Percentiles rank a stretch among this genome's conserved stretches.
Conservation (phyloP, 2,888 invertebrate species). For the Watsonalla cultraria region DNA sequence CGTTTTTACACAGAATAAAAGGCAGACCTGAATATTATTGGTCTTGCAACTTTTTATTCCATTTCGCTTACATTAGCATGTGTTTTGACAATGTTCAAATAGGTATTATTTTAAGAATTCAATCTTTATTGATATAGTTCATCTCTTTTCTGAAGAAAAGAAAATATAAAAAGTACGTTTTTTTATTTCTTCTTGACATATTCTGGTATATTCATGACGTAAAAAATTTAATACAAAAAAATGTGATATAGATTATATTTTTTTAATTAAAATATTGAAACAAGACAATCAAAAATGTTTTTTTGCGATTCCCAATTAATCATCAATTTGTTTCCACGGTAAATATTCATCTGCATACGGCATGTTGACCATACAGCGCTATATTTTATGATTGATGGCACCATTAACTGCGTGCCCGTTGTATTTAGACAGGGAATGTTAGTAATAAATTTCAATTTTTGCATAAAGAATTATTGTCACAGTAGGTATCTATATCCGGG, state of each 20-base stretch:
- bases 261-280: too few species aligned
- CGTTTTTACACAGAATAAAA: slow-evolving; percentile 3
- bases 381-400: slow-evolving; percentile 36
- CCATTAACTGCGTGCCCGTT: slow-evolving; percentile 29
- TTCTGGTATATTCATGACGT: too few species aligned
- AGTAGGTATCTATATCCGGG: slow-evolving; percentile 4
- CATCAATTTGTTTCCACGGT: slow-evolving; percentile 35
- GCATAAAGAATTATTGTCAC: slow-evolving; percentile 15
- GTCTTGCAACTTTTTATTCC: background rate
- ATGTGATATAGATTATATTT: too few species aligned
- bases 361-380: slow-evolving; percentile 35
- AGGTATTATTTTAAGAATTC: background rate
- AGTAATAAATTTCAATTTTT: slow-evolving; percentile 36
- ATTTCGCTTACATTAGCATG: background rate
- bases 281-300: slow-evolving; percentile 7
- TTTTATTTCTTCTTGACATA: too few species aligned
- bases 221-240: too few species aligned
- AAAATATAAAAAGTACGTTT: too few species aligned
- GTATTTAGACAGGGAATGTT: slow-evolving; percentile 31
- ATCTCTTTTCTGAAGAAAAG: too few species aligned
- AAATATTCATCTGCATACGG: slow-evolving; percentile 33
- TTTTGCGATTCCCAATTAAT: slow-evolving; percentile 22
- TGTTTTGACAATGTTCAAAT: background rate
- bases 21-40: background rate
- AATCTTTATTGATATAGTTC: too few species aligned